Percentiles rank a stretch among this genome's conserved stretches.
phyloP scores from a whole-genome alignment of 2,797 vertebrate genomes.

The Schizopygopsis pylzovi region DNA sequence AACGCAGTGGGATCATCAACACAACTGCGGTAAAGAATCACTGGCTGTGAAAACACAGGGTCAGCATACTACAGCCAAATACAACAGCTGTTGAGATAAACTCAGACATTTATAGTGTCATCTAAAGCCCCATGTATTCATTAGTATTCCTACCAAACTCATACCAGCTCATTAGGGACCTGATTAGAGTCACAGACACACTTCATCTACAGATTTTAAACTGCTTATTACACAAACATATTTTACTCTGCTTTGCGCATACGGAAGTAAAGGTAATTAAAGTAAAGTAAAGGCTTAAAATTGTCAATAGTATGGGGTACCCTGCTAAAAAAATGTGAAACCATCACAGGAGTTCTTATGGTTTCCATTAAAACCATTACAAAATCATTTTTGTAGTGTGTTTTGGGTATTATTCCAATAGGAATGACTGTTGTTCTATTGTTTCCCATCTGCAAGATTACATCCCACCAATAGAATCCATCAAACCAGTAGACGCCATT shows the following conservation, averaged over 20 bases:
- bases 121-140: conserved; percentile 21
- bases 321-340: no score
- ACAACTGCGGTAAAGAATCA: conserved; percentile 17
- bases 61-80: conserved; percentile 1
- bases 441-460: no score
- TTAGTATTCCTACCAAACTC: conserved; percentile 12
- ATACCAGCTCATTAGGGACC: background rate
- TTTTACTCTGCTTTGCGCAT: background rate
- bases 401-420: no score
- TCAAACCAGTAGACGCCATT: no score
- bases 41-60: conserved; percentile 17
- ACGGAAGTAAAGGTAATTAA: background rate
- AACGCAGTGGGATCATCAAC: conserved; percentile 30
- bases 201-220: conserved; percentile 8
- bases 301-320: no score
- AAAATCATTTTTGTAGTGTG: no score
- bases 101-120: conserved; percentile 9
- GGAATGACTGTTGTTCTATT: no score
- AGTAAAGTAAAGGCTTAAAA: no score
- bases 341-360: no score
- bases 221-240: background rate
- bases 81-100: conserved; percentile 25
- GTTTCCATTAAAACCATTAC: no score
- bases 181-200: conserved; percentile 14
- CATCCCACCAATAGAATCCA: no score